A percentile compares a stretch with the other conserved stretches of the same genome.
These are phyloP conservation scores for Benitochromis conjunctus DNA, from an alignment of 2,113 vertebrate genomes.

Conservation along the genomic window DNA sequence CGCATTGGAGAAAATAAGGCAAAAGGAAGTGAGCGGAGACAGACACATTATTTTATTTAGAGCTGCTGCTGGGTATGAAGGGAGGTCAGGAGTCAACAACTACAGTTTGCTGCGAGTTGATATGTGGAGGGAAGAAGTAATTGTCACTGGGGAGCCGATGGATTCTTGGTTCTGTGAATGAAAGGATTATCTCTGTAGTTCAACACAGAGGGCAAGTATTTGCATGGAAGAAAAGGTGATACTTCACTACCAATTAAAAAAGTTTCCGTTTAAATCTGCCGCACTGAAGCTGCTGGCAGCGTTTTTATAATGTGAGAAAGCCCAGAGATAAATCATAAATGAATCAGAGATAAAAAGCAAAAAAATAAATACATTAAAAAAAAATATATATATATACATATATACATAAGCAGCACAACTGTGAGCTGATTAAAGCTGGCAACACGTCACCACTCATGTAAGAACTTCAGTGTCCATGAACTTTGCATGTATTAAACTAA, in stretches of 20 bases:
- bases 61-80: conserved; percentile 26
- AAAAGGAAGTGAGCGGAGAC: conserved; percentile 15
- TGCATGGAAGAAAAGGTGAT: background rate
- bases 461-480: background rate
- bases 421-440: background rate
- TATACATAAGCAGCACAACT: background rate
- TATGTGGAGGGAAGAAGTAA: conserved; percentile 4
- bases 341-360: background rate
- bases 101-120: conserved; percentile 32
- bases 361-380: rapidly evolving
- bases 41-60: conserved; percentile 44
- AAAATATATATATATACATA: background rate
- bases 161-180: background rate
- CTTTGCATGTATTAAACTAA: background rate
- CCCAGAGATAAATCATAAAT: background rate
- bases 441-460: background rate
- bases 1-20: background rate
- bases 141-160: background rate
- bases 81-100: conserved; percentile 53
- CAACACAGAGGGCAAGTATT: background rate
- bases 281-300: background rate
- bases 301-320: background rate
- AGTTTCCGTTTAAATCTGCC: background rate
- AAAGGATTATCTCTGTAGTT: background rate
- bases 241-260: background rate